These are phyloP conservation scores for Eudasyphora cyanicolor DNA, from an alignment of 2,888 invertebrate genomes.

Conservation along the genomic window DNA sequence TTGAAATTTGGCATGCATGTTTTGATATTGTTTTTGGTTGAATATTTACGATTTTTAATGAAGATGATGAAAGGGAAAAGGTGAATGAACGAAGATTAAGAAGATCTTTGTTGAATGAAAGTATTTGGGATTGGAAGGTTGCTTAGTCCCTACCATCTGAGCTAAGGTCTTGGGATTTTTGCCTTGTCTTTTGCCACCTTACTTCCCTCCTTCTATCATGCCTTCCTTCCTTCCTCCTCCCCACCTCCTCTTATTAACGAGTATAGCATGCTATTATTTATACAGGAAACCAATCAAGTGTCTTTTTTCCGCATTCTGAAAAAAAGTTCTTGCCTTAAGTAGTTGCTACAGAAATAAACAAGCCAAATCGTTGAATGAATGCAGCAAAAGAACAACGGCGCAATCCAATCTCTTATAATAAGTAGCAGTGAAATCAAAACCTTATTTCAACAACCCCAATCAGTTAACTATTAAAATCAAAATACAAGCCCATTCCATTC, in stretches of 20 bases:
- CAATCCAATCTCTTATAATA: constrained; percentile 47
- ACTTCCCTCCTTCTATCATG: not conserved
- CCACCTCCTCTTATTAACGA: not conserved
- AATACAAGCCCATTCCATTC: not conserved
- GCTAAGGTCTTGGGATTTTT: no score
- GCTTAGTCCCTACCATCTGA: no score
- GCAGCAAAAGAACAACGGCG: constrained; percentile 40
- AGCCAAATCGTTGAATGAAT: constrained; percentile 9
- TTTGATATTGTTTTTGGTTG: not conserved
- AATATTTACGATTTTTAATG: not conserved
- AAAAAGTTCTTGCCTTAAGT: constrained; percentile 70
- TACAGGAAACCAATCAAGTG: constrained; percentile 77
- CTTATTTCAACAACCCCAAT: constrained; percentile 73
- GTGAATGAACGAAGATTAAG: not conserved
- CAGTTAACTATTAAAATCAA: constrained; percentile 57
- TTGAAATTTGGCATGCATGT: not conserved
- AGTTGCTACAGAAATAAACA: constrained; percentile 56
- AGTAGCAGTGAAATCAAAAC: constrained; percentile 66
- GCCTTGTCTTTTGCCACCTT: no score
- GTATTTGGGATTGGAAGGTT: no score
- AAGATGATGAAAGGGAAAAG: not conserved
- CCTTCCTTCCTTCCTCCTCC: not conserved
- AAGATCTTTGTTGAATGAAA: no score
- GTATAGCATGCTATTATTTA: constrained; percentile 1
- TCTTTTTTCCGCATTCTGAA: constrained; percentile 76